Evolutionary conservation across 2,113 vertebrate species (phyloP), one percentile per base, ranked within the genome.

Genomic region (Boleophthalmus pectinirostris): DNA sequence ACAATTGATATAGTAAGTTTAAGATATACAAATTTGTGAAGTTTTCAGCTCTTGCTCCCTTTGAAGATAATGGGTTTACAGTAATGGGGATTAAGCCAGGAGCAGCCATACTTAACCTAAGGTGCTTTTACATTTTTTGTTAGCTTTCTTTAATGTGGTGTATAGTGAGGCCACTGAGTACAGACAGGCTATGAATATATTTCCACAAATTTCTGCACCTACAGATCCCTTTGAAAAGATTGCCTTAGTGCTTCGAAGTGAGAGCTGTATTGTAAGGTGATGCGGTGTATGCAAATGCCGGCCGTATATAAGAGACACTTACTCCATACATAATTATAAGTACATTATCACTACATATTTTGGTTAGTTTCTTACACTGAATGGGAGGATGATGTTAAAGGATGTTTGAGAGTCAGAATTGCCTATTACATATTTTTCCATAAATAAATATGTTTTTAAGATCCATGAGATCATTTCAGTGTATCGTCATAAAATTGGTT

Each of bases 181-280:
- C 80, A 88, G 35, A 82, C 72, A 83, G 21, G 75, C 79, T 77
- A 77, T 85, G 84, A 83, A 81, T 83, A 81, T 68, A 78, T 87
- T 79, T 83, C 35, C 58, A 69, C 49, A 14, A 29, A 71, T 75
- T 70, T 78, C 70, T 68, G 6, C 51, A 20, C 29, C 12, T 20
- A 69, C 61, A 47, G 72, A 74, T 73, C 72, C n/a, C n/a, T 69
- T 80, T 18, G 66, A 33, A 79, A 66, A 71, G 38, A 66, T 57
- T 65, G 61, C 16, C 16, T 82, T 56, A 54, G 72, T 64, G 66
- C 20, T 61, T 65, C 81, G 54, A 11, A 29, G 53, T 70, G 68
- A 69, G 74, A 49, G 65, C 38, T 57, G 57, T 61, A 77, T 54
- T 65, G 20, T 43, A 49, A 49, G 69, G 33, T 56, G 29, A 75